A percentile compares a stretch with the other conserved stretches of the same genome.
These are phyloP conservation scores for Macrotrachela quadricornifera DNA, from an alignment of 1,140 invertebrate genomes.

Conservation along the genomic window DNA sequence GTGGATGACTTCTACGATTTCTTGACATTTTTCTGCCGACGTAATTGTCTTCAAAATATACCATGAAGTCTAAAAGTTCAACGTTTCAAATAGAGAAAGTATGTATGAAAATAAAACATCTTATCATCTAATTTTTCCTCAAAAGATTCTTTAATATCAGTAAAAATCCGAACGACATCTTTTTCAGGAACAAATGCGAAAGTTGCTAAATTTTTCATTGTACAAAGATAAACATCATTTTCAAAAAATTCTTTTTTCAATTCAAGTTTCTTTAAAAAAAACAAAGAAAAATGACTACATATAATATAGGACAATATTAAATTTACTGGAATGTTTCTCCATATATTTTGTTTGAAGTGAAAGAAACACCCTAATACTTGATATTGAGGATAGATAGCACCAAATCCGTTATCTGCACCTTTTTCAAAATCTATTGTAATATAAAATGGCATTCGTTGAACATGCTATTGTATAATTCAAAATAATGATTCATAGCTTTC, in stretches of 20 bases:
- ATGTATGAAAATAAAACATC: too few relatives aligned
- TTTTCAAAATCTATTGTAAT: not conserved
- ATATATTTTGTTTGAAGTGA: constrained; percentile 1
- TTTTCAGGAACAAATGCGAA: not conserved
- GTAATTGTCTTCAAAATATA: constrained; percentile 1
- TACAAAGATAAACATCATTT: not conserved
- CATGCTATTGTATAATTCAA: not conserved
- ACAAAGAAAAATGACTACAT: too few relatives aligned
- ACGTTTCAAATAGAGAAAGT: too few relatives aligned
- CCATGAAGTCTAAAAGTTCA: not conserved
- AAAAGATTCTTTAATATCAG: not conserved
- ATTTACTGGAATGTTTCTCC: not conserved
- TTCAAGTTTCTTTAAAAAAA: not conserved
- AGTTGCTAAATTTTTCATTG: not conserved
- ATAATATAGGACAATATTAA: too few relatives aligned
- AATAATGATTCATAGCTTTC: not conserved
- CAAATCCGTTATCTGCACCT: not conserved
- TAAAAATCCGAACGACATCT: not conserved
- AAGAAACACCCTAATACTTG: constrained; percentile 1
- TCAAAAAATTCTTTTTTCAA: not conserved
- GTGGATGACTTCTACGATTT: not conserved
- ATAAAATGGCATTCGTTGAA: not conserved
- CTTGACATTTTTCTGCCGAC: not conserved
- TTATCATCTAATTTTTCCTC: too few relatives aligned
- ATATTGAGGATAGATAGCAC: not conserved